Base-by-base conservation (phyloP, 2,113 vertebrate genomes). In the Equus przewalskii region DNA sequence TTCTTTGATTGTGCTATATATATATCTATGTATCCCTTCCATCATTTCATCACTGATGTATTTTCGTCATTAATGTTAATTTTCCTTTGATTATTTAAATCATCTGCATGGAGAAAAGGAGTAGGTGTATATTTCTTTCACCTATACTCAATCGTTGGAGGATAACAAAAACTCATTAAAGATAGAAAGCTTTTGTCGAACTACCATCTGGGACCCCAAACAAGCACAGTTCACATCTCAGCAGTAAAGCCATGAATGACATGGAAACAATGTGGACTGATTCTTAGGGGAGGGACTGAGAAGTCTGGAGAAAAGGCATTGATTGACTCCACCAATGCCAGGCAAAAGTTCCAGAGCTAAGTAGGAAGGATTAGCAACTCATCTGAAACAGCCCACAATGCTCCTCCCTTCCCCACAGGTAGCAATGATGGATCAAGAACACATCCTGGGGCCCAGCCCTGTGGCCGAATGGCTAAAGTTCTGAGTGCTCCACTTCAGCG, bases 141-240 rank as follows among this genome's bases (percentile, higher is more conserved):
- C 33, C 21, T 30, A 78, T 8, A 72, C 3, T 92, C 83, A 88
- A 36, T 62, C 51, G 69, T 2, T 94, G 81, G 26, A 54, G 33
- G 41, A 62, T 76, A 87, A 81, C 69, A 92, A 72, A 76, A 69
- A n/a, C 41, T 81, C 92, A 91, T 33, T 94, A n/a, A 91, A 36
- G 67, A 91, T 13, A 56, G 46, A 83, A 92, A 83, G 8, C 16
- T 44, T 80, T 67, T 56, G 28, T 82, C 44, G 78, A 62, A 56
- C 22, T 46, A 69, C 51, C 60, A 54, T 16, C 44, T 88, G 64
- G 22, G 64, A 83, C 24, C n/a, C 33, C n/a, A 16, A 79, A 86
- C 83, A 89, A 26, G 8, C 51, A 70, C 9, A 62, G n/a, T 62
- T 60, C 24, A 33, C 44, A 24, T 69, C 70, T 26, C 51, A 89